Conservation (phyloP, 1,140 invertebrate species). For the Acromyrmex heyeri region DNA sequence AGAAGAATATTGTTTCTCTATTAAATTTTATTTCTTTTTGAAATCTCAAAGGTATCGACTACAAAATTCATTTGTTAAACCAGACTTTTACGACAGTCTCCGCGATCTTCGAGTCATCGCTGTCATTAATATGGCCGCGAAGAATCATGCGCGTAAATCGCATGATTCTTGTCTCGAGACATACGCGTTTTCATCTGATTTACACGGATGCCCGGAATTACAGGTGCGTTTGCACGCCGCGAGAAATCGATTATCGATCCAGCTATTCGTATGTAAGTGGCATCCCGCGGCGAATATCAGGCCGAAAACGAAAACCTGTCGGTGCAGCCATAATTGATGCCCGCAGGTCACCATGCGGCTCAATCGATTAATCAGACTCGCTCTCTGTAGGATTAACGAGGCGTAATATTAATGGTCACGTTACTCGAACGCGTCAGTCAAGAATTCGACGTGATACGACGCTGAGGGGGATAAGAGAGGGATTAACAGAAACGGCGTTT, state of each 20-base stretch:
- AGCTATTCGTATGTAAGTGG: slow-evolving; percentile 65
- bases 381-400: slow-evolving; percentile 72
- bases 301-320: slow-evolving; percentile 77
- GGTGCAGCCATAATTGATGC: slow-evolving; percentile 73
- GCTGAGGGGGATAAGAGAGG: slow-evolving; percentile 28
- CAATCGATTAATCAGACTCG: slow-evolving; percentile 76
- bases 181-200: slow-evolving; percentile 49
- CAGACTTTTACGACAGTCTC: neutral
- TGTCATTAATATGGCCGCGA: slow-evolving; percentile 24
- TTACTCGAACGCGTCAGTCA: slow-evolving; percentile 35
- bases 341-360: slow-evolving; percentile 47
- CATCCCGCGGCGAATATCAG: slow-evolving; percentile 73
- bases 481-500: slow-evolving; percentile 41
- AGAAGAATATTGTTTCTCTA: neutral
- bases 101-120: neutral
- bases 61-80: slow-evolving; percentile 25
- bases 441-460: slow-evolving; percentile 52
- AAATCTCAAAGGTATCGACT: neutral
- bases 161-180: neutral
- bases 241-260: slow-evolving; percentile 74
- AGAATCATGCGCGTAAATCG: slow-evolving; percentile 7
- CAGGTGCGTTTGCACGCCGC: slow-evolving; percentile 48
- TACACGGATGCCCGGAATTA: slow-evolving; percentile 44
- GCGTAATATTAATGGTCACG: slow-evolving; percentile 72
- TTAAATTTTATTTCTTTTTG: slow-evolving; percentile 1